Conservation (phyloP, 2,113 vertebrate species). For the Phyllopteryx taeniolatus region DNA sequence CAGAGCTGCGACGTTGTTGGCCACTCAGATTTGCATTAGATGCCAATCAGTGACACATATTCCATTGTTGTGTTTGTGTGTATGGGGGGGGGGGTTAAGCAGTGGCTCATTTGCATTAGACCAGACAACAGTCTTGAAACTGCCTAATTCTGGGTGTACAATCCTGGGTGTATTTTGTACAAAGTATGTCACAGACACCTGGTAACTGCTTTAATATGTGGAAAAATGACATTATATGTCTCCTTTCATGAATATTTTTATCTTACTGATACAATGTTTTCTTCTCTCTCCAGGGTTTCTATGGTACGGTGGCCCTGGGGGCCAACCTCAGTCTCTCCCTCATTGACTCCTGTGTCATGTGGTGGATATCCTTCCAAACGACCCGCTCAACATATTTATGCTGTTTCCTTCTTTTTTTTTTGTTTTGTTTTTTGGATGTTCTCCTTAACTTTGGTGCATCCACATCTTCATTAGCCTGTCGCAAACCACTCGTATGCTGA, state of each 20-base stretch:
- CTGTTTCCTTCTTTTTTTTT: not conserved
- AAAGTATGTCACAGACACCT: no score
- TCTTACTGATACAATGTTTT: not conserved
- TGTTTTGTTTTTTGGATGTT: slow-evolving; percentile 7
- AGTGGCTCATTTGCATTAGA: no score
- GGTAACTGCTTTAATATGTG: no score
- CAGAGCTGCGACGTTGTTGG: no score
- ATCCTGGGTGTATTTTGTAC: no score
- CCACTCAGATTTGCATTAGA: no score
- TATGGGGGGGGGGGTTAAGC: no score
- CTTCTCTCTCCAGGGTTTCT: slow-evolving; percentile 79
- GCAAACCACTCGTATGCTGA: slow-evolving; percentile 91
- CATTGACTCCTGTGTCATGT: slow-evolving; percentile 93
- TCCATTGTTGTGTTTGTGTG: no score
- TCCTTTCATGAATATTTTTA: not conserved
- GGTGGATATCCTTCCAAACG: slow-evolving; percentile 93
- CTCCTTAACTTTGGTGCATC: slow-evolving; percentile 82
- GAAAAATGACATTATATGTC: no score
- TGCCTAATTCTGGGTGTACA: no score
- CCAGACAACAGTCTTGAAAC: no score
- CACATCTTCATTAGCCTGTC: slow-evolving; percentile 97
- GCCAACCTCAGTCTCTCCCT: slow-evolving; percentile 88
- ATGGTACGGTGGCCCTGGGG: slow-evolving; percentile 81
- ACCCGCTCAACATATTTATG: not conserved
- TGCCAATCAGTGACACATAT: no score